Conservation (phyloP, 2,888 invertebrate genomes). For the Drosophila kambysellisi region DNA sequence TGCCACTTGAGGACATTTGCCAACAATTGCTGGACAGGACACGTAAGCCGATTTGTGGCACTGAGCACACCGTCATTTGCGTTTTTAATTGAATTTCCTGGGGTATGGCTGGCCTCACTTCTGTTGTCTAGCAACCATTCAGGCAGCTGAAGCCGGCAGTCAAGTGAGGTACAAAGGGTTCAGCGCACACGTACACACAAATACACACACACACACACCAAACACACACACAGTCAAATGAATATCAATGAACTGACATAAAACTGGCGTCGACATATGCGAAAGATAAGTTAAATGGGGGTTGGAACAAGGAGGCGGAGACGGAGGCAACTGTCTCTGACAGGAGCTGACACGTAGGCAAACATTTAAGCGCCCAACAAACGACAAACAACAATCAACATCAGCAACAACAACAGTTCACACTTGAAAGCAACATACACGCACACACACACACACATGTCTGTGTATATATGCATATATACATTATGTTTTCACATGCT, state of each 20-base stretch:
- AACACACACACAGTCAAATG: constrained; percentile 58
- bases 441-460: neutral
- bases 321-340: constrained; percentile 58
- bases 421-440: constrained; percentile 37
- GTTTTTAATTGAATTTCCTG: constrained; percentile 71
- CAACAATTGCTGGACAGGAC: constrained; percentile 32
- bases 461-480: neutral
- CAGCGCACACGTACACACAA: constrained; percentile 2
- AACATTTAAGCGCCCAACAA: constrained; percentile 65
- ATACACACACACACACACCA: constrained; percentile 30
- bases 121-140: constrained; percentile 37
- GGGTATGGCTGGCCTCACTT: constrained; percentile 8
- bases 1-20: constrained; percentile 29
- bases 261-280: constrained; percentile 59
- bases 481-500: constrained; percentile 11
- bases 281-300: constrained; percentile 11
- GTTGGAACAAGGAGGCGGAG: neutral
- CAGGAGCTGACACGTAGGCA: constrained; percentile 76
- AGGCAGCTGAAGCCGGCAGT: constrained; percentile 49
- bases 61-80: constrained; percentile 45
- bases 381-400: constrained; percentile 49
- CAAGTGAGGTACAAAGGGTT: constrained; percentile 48
- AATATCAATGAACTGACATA: constrained; percentile 79
- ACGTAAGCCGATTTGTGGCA: constrained; percentile 68
- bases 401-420: constrained; percentile 48